phyloP scores from a whole-genome alignment of 2,888 invertebrate species.

The Campoplex capitator region DNA sequence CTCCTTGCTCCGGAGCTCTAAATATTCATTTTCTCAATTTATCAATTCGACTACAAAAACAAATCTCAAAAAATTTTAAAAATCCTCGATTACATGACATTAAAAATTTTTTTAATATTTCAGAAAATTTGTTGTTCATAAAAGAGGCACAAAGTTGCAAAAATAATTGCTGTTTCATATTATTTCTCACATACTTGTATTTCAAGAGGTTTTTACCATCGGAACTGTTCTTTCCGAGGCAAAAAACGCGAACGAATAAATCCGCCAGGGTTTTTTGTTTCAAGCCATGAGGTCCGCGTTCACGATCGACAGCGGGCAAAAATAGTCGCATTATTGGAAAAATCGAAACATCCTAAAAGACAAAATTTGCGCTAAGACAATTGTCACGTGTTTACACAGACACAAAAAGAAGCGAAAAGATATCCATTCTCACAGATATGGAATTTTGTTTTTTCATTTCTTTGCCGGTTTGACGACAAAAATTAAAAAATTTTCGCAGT shows the following conservation, averaged over 20 bases:
- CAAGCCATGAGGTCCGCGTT: slow-evolving; percentile 93
- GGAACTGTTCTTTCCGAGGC: slow-evolving; percentile 89
- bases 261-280: slow-evolving; percentile 91
- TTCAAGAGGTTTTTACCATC: slow-evolving; percentile 86
- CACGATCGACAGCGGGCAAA: slow-evolving; percentile 91
- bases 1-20: slow-evolving; percentile 60
- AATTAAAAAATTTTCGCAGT: slow-evolving; percentile 85
- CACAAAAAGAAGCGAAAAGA: slow-evolving; percentile 12
- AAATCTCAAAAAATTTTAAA: neutral
- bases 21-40: neutral
- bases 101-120: neutral
- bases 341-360: slow-evolving; percentile 86
- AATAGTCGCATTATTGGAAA: slow-evolving; percentile 92
- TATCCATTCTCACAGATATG: slow-evolving; percentile 76
- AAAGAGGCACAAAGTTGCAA: neutral
- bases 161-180: neutral
- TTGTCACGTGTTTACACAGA: neutral
- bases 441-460: slow-evolving; percentile 79
- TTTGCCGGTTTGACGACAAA: slow-evolving; percentile 84
- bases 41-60: neutral
- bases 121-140: neutral
- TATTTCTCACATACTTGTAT: slow-evolving; percentile 82
- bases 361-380: slow-evolving; percentile 37
- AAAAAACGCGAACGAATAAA: slow-evolving; percentile 91
- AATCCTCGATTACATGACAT: neutral